phyloP scores from a whole-genome alignment of 2,113 vertebrate species.

The Corynorhinus townsendii region DNA sequence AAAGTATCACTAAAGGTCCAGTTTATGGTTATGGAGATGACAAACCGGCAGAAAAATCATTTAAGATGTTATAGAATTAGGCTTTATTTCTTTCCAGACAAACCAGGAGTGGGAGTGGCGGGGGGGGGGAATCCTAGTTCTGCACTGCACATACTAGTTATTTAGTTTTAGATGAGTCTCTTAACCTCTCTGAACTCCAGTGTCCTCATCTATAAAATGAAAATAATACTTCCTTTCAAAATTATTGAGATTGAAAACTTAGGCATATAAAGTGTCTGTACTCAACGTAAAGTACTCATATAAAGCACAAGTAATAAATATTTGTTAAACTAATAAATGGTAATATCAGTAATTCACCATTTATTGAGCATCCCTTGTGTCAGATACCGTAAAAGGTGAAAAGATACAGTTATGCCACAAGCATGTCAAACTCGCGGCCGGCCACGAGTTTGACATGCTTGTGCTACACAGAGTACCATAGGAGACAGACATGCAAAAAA shows the following conservation, averaged over 20 bases:
- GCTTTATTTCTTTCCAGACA: background rate
- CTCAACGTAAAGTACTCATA: background rate
- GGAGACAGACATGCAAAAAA: background rate
- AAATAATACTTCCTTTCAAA: background rate
- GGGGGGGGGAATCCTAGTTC: background rate
- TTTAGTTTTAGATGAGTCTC: slow-evolving; percentile 26
- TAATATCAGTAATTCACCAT: background rate
- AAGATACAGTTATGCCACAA: background rate
- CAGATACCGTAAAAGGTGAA: background rate
- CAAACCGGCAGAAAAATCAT: background rate
- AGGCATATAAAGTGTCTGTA: background rate
- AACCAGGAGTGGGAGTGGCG: background rate
- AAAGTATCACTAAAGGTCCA: background rate
- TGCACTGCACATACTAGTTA: background rate
- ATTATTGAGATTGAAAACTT: background rate
- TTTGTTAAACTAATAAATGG: slow-evolving; percentile 17
- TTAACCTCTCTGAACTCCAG: background rate
- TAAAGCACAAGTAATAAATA: background rate
- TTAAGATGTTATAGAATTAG: slow-evolving; percentile 12
- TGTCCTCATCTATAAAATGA: slow-evolving; percentile 11
- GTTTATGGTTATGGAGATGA: background rate
- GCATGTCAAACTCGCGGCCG: too few relatives aligned
- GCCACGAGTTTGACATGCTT: background rate
- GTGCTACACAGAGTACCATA: background rate
- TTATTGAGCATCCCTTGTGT: background rate